Conservation (phyloP, 2,888 invertebrate genomes). For the Papilio gigon region DNA sequence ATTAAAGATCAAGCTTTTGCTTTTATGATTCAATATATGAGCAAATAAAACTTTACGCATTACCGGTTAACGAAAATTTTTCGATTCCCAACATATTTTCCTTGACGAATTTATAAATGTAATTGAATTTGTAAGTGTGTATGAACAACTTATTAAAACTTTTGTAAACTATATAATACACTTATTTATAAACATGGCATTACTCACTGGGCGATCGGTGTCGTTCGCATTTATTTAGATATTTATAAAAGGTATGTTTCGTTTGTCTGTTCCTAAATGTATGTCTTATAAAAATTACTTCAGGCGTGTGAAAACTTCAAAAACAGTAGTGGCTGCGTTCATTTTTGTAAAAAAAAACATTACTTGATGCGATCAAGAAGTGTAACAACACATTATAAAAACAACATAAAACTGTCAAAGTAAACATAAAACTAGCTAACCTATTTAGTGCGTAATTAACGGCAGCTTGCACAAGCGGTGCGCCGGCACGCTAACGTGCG, state of each 20-base stretch:
- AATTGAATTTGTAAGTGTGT: too few species aligned
- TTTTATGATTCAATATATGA: not conserved
- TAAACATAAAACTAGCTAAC: constrained; percentile 30
- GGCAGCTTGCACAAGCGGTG: constrained; percentile 38
- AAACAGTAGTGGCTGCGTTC: not conserved
- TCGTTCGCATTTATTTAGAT: too few species aligned
- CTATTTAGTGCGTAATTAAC: constrained; percentile 37
- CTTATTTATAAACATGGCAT: too few species aligned
- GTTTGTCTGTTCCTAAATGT: too few species aligned
- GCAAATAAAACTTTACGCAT: not conserved
- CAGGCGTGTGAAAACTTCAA: not conserved
- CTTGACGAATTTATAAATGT: not conserved
- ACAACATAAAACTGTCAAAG: constrained; percentile 21
- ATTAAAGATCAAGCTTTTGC: not conserved
- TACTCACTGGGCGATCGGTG: too few species aligned
- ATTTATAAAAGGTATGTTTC: too few species aligned
- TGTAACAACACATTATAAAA: constrained; percentile 33
- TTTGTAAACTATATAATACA: too few species aligned
- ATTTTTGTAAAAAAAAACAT: not conserved
- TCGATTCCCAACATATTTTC: not conserved
- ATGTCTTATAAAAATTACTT: not conserved
- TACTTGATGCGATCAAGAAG: not conserved
- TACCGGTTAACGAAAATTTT: not conserved
- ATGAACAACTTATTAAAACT: too few species aligned
- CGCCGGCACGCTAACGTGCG: constrained; percentile 10